A percentile compares a stretch with the other conserved stretches of the same genome.
phyloP scores from a whole-genome alignment of 2,113 vertebrate genomes.

The Atrichornis clamosus region DNA sequence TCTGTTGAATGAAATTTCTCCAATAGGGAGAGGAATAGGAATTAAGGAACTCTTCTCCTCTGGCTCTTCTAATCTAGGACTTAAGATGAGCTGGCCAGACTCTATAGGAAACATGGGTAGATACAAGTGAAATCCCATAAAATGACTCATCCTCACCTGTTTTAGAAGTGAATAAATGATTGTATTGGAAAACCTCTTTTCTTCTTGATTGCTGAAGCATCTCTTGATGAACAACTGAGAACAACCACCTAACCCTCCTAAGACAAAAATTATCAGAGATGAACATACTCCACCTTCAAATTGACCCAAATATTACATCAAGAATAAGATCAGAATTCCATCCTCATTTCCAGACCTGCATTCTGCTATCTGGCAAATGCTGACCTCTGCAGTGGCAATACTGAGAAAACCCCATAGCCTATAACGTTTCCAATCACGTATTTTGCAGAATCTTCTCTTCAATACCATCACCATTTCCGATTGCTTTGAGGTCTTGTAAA shows the following conservation, averaged over 20 bases:
- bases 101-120: neutral
- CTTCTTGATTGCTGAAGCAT: neutral
- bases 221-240: neutral
- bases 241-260: neutral
- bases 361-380: neutral
- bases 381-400: neutral
- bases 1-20: neutral
- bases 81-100: neutral
- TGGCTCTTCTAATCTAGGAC: neutral
- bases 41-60: neutral
- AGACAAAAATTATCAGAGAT: neutral
- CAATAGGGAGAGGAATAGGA: neutral
- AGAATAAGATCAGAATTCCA: neutral
- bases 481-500: neutral
- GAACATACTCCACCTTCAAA: neutral
- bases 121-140: neutral
- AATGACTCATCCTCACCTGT: neutral
- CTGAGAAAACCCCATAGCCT: neutral
- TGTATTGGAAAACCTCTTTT: neutral
- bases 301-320: neutral
- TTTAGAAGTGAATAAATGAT: neutral
- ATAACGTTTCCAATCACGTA: neutral
- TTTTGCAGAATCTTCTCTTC: neutral
- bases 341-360: neutral
- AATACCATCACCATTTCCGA: neutral